Base-by-base conservation (phyloP, 2,797 vertebrate species). In the Gymnoscopelus microlampas region DNA sequence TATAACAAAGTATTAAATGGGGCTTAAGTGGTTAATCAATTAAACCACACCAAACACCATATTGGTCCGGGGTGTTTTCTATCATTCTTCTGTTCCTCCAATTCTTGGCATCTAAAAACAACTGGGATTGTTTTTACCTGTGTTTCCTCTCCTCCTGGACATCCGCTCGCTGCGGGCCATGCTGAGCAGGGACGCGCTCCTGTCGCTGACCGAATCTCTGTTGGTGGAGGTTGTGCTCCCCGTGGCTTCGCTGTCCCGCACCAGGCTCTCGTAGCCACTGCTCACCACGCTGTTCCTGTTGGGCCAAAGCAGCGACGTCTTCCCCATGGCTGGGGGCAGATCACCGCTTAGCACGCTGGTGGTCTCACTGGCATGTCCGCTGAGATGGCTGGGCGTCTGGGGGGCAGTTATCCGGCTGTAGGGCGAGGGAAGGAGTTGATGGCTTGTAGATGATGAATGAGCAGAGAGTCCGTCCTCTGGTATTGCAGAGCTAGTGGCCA, bases 321-420 rank as follows among this genome's bases (percentile, higher is more conserved):
- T 98, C 44, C 97, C 97, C 98, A 99, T 99, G 73, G 98, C 98
- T 0, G 98, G 98, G 0, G 98, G 98, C 49, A 99, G 85, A 76
- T 97, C 95, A 19, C 97, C 97, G 0, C 97, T 98, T 76, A 98
- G 81, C 55, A 98, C 94, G 1, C 97, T 98, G 67, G 96, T 98
- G 86, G 95, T 96, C 88, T 98, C 97, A 0, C 97, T 98, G 0
- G 95, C 94, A 0, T 98, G 95, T 1, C 96, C 97, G 0, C 95
- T 97, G 79, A 94, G 91, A 77, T 94, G 95, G 71, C 95, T 93
- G 2, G 97, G 96, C 15, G 86, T 90, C 59, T 95, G 93, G 0
- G 98, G 98, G 0, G 96, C 95, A 0, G 98, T 99, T 71, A 99
- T 88, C 74, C 93, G 96, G 90, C 95, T 97, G 90, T 99, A 99